A percentile compares a stretch with the other conserved stretches of the same genome.
These are phyloP conservation scores for Crepidodera aurea DNA, from an alignment of 2,888 invertebrate species.

Conservation along the genomic window DNA sequence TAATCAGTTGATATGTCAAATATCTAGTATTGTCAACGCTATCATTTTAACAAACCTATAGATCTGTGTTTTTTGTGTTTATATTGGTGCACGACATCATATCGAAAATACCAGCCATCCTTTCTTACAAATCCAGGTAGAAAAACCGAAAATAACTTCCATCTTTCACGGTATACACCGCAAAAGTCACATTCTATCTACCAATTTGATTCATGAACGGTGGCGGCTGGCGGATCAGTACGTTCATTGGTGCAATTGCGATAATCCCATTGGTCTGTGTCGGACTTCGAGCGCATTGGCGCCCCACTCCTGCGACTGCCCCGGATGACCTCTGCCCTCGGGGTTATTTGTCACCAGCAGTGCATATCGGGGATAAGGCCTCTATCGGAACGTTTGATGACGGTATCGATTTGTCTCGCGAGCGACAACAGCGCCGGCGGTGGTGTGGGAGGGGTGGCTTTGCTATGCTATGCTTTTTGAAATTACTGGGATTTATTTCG, in stretches of 20 bases:
- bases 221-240: conserved; percentile 53
- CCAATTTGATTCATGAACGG: conserved; percentile 49
- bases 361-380: conserved; percentile 21
- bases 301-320: conserved; percentile 37
- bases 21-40: no score
- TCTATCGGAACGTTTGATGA: conserved; percentile 31
- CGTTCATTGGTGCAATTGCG: conserved; percentile 53
- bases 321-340: conserved; percentile 48
- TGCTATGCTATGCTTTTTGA: conserved; percentile 19
- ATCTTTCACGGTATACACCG: no score
- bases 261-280: conserved; percentile 52
- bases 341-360: conserved; percentile 34
- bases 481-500: conserved; percentile 22
- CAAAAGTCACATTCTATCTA: conserved; percentile 46
- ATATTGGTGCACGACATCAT: no score
- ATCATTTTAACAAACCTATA: no score
- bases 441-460: background rate
- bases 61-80: no score
- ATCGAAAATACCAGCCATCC: no score
- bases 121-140: no score
- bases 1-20: no score
- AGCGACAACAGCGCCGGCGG: background rate
- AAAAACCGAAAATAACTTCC: no score
- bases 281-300: conserved; percentile 46
- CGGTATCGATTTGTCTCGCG: conserved; percentile 36